These are phyloP conservation scores for Hassar affinis DNA, from an alignment of 2,113 vertebrate genomes.

Conservation along the genomic window DNA sequence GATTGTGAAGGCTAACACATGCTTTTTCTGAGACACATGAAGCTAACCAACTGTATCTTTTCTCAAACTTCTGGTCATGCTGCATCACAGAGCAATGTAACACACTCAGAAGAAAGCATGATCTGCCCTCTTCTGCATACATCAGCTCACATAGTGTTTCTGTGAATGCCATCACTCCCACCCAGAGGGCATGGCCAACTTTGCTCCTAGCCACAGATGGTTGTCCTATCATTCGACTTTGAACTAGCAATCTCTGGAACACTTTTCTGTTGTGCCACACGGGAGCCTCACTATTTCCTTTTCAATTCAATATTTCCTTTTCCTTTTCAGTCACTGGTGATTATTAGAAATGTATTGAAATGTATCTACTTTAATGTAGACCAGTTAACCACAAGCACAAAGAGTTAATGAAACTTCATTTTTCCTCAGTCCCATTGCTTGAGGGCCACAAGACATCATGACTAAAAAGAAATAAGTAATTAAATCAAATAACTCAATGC, in stretches of 20 bases:
- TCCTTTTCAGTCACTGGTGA: too few species aligned
- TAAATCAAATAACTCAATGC: background rate
- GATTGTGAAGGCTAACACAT: background rate
- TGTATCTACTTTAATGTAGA: background rate
- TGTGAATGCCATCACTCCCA: background rate
- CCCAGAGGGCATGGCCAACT: background rate
- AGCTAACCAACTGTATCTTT: background rate
- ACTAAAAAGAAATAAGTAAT: background rate
- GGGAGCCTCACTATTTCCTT: background rate
- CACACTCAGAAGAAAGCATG: background rate
- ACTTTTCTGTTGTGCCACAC: background rate
- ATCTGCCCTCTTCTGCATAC: background rate
- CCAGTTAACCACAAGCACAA: background rate
- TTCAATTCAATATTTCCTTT: background rate
- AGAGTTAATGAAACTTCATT: background rate
- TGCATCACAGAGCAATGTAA: background rate
- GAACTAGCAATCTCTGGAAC: background rate
- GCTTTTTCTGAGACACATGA: background rate
- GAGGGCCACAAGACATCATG: background rate
- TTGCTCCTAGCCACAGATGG: background rate
- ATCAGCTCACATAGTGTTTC: background rate
- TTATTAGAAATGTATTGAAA: background rate
- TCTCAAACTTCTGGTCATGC: background rate
- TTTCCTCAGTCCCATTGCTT: background rate
- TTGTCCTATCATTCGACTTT: background rate